Conservation (phyloP, 2,113 vertebrate species). For the Ranitomeya variabilis region DNA sequence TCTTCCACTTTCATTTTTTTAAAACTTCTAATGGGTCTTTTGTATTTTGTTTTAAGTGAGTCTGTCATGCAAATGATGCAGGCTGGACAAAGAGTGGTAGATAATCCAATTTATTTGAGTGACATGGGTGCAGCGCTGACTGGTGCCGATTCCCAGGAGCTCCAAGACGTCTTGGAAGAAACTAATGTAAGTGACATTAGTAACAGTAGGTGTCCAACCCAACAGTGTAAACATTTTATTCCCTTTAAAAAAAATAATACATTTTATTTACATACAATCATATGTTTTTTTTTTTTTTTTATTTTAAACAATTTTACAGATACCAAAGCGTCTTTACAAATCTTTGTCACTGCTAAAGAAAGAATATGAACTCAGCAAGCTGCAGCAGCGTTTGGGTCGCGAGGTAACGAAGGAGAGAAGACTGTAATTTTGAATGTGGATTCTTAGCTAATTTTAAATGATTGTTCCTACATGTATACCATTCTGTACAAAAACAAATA, state of each 20-base stretch:
- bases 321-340: constrained; percentile 95
- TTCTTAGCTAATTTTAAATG: no score
- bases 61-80: constrained; percentile 99
- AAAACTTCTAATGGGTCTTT: neutral
- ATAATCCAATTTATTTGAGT: constrained; percentile 97
- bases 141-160: constrained; percentile 90
- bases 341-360: constrained; percentile 96
- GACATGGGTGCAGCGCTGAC: constrained; percentile 97
- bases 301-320: constrained; percentile 71
- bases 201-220: neutral
- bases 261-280: no score
- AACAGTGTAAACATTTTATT: neutral
- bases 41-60: constrained; percentile 73
- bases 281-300: neutral
- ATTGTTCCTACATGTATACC: no score
- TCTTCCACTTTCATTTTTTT: neutral
- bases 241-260: no score
- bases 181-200: constrained; percentile 78
- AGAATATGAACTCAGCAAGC: constrained; percentile 96
- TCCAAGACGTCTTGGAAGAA: constrained; percentile 95
- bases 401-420: constrained; percentile 76
- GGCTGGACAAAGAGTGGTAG: constrained; percentile 93
- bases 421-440: neutral
- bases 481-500: no score
- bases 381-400: constrained; percentile 93